Conservation (phyloP, 2,113 vertebrate species). For the Pollimyrus isidori region DNA sequence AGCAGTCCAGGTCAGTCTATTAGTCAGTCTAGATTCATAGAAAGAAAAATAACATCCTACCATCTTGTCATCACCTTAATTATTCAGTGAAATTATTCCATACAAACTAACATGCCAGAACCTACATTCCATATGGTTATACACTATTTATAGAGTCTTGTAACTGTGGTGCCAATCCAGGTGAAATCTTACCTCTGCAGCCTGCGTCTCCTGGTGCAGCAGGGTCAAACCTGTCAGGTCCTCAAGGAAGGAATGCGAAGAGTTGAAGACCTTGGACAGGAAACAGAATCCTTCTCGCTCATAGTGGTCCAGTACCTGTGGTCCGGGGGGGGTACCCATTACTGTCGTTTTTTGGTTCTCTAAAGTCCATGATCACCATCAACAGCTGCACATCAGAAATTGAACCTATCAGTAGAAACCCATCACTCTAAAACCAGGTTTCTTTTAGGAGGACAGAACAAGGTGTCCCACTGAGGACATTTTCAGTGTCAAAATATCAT, state of each 20-base stretch:
- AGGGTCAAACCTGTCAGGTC: conserved; percentile 91
- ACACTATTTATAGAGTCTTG: not conserved
- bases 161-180: not conserved
- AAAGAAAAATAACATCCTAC: not conserved
- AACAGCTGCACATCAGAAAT: not conserved
- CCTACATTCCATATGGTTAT: not conserved
- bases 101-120: not conserved
- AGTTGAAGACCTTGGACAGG: conserved; percentile 91
- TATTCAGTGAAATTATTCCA: not conserved
- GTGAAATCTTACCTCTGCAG: conserved; percentile 78
- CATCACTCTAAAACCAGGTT: not conserved
- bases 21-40: not conserved
- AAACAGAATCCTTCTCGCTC: conserved; percentile 87
- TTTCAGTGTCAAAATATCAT: not conserved
- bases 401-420: not conserved
- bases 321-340: too few species aligned
- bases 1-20: not conserved
- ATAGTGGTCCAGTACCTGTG: conserved; percentile 86
- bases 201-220: conserved; percentile 94
- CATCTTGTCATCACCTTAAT: not conserved
- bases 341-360: not conserved
- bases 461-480: not conserved
- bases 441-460: not conserved
- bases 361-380: not conserved
- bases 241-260: conserved; percentile 97